These are phyloP conservation scores for Choreutis nemorana DNA, from an alignment of 2,888 invertebrate species.

Conservation along the genomic window DNA sequence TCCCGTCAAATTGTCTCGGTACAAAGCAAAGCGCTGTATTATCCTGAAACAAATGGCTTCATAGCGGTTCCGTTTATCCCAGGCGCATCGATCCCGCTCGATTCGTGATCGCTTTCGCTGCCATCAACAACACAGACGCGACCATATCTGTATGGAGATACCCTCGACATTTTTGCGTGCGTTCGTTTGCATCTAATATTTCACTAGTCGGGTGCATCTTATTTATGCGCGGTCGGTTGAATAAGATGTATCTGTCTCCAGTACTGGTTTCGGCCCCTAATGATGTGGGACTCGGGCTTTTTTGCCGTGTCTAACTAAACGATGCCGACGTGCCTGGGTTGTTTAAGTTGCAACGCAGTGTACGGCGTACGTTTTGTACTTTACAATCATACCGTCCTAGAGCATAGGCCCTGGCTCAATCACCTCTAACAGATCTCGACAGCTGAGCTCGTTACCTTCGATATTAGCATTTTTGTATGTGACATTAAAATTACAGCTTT, in stretches of 20 bases:
- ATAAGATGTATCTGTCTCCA: conserved; percentile 49
- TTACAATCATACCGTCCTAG: not conserved
- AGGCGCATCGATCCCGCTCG: no score
- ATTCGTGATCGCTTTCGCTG: no score
- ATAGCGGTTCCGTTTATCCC: no score
- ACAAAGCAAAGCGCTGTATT: no score
- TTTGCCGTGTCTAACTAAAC: conserved; percentile 50
- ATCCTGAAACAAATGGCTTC: no score
- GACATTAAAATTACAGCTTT: no score
- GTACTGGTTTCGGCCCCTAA: conserved; percentile 44
- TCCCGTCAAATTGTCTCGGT: no score
- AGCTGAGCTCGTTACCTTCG: no score
- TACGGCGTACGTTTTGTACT: conserved; percentile 8
- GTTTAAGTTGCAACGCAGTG: conserved; percentile 22
- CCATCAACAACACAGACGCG: not conserved
- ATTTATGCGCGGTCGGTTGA: conserved; percentile 42
- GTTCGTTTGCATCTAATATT: conserved; percentile 55
- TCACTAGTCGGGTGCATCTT: conserved; percentile 42
- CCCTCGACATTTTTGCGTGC: conserved; percentile 46
- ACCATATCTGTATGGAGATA: conserved; percentile 52
- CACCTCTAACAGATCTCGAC: no score
- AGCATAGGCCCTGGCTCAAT: no score
- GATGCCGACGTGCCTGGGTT: conserved; percentile 35
- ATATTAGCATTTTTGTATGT: no score
- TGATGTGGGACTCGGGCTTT: conserved; percentile 43